phyloP scores from a whole-genome alignment of 2,113 vertebrate species.

The Nannobrachium achirus region DNA sequence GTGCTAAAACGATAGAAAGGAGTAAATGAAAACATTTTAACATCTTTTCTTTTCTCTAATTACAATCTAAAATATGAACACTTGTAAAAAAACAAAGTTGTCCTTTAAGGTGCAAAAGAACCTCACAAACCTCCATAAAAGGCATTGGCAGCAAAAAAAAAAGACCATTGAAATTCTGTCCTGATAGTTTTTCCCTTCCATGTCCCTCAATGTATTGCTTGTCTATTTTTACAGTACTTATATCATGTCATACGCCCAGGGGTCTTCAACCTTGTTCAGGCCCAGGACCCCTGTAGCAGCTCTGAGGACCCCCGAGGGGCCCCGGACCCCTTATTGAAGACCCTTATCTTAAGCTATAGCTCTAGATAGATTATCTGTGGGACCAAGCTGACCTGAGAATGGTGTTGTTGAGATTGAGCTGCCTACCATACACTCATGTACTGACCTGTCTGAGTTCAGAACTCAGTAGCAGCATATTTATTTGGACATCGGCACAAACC shows the following conservation, averaged over 20 bases:
- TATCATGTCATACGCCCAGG: not conserved
- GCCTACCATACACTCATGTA: conserved; percentile 34
- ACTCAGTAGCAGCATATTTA: conserved; percentile 45
- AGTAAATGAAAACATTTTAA: no score
- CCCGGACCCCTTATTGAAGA: no score
- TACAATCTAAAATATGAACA: no score
- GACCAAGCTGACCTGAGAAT: conserved; percentile 55
- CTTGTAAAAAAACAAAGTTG: no score
- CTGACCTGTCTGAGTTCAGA: conserved; percentile 23
- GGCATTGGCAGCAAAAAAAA: not conserved
- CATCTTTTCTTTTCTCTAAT: no score
- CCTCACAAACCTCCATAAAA: no score
- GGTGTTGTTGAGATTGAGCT: conserved; percentile 45
- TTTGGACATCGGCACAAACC: conserved; percentile 51
- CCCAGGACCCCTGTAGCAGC: no score
- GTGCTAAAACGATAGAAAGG: no score
- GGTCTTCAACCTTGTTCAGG: no score
- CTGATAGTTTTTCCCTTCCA: not conserved
- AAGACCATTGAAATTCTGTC: conserved; percentile 8
- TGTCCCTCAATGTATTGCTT: not conserved
- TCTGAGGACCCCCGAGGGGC: no score
- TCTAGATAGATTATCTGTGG: conserved; percentile 37
- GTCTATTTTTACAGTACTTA: not conserved
- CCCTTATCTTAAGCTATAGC: not conserved
- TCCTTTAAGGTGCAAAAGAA: no score